These are phyloP conservation scores for Drosophila histrio DNA, from an alignment of 2,888 invertebrate genomes.

Conservation along the genomic window DNA sequence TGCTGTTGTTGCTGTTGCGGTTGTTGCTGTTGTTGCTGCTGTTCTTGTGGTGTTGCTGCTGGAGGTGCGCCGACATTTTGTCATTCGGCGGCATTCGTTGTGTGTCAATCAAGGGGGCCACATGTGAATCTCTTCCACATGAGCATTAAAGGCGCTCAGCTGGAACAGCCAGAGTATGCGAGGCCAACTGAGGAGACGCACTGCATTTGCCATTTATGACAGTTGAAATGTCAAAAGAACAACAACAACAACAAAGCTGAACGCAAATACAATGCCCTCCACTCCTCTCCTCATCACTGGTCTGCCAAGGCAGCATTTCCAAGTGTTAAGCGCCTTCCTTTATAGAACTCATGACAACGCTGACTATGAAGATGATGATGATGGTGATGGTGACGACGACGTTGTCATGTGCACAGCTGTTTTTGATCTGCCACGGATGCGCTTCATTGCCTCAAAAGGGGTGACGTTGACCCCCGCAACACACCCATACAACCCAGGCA, in stretches of 20 bases:
- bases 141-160: slow-evolving; percentile 72
- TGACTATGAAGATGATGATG: not conserved
- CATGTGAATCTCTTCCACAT: slow-evolving; percentile 72
- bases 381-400: slow-evolving; percentile 13
- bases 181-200: slow-evolving; percentile 43
- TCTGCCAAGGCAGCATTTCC: slow-evolving; percentile 46
- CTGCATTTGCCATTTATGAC: slow-evolving; percentile 82
- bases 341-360: slow-evolving; percentile 16
- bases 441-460: slow-evolving; percentile 55
- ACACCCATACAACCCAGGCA: not conserved
- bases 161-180: slow-evolving; percentile 43
- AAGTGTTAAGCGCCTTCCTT: slow-evolving; percentile 67
- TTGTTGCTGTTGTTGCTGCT: slow-evolving; percentile 12
- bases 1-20: not conserved
- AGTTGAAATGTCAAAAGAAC: slow-evolving; percentile 80
- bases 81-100: slow-evolving; percentile 62
- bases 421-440: slow-evolving; percentile 72
- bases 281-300: not conserved
- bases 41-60: slow-evolving; percentile 9
- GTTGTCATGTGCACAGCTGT: slow-evolving; percentile 67
- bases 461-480: slow-evolving; percentile 41
- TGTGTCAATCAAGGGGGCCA: slow-evolving; percentile 66
- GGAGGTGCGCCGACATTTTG: slow-evolving; percentile 59
- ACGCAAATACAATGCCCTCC: slow-evolving; percentile 43
- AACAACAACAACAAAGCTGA: slow-evolving; percentile 17